Percentiles rank a stretch among this genome's conserved stretches.
Evolutionary conservation across 2,113 vertebrate genomes (phyloP).

Genomic region (Labeo catla): DNA sequence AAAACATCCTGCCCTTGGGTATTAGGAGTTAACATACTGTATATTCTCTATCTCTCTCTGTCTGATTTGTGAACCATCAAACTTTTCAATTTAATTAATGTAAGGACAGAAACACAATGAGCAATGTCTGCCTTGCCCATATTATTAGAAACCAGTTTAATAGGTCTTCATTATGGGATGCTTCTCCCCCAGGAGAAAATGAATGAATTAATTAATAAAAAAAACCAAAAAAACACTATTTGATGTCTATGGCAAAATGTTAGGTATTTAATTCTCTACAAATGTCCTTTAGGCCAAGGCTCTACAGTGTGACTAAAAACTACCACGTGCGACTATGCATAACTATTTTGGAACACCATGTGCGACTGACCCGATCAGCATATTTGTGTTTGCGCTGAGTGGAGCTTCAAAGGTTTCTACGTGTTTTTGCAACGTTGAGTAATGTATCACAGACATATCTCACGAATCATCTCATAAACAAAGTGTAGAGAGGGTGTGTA

Average conservation of each 20-base stretch:
- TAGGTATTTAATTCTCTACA: conserved; percentile 27
- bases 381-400: no score
- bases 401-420: no score
- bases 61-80: conserved; percentile 61
- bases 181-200: conserved; percentile 53
- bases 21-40: conserved; percentile 55
- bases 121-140: conserved; percentile 65
- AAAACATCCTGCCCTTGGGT: conserved; percentile 64
- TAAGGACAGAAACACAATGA: conserved; percentile 55
- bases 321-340: no score
- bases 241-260: conserved; percentile 58
- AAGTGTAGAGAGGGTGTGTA: no score
- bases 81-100: conserved; percentile 64
- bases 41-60: conserved; percentile 52
- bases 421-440: no score
- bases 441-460: no score
- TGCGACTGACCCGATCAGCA: no score
- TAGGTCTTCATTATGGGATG: conserved; percentile 39
- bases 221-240: no score
- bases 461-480: no score
- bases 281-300: not conserved
- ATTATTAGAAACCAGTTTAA: conserved; percentile 52
- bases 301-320: no score
- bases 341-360: no score
- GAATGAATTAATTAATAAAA: no score